Evolutionary conservation across 2,888 invertebrate species (phyloP).

Genomic region (Eilema sororculum): DNA sequence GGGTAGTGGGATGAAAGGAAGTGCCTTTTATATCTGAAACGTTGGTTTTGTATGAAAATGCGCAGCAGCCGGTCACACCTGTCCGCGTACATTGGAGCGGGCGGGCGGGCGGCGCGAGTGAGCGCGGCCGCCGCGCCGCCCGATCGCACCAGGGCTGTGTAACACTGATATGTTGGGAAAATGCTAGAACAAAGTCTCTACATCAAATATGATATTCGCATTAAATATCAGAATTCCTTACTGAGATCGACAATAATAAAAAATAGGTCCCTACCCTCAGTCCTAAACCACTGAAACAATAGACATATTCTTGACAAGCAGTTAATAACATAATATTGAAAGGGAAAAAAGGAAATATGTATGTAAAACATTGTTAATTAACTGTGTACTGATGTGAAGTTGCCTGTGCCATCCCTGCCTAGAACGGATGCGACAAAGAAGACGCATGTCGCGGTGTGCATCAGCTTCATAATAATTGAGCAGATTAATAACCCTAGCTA

Average conservation of each 20-base stretch:
- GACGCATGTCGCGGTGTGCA: constrained; percentile 72
- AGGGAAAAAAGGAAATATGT: neutral
- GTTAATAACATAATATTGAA: too few relatives aligned
- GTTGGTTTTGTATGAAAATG: constrained; percentile 86
- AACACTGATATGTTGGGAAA: constrained; percentile 6
- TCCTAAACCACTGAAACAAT: neutral
- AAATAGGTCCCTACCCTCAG: neutral
- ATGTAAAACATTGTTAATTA: neutral
- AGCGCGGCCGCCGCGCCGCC: constrained; percentile 46
- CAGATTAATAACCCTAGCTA: constrained; percentile 78
- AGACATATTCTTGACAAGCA: too few relatives aligned
- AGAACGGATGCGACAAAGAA: constrained; percentile 79
- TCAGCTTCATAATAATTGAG: constrained; percentile 83
- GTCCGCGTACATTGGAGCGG: constrained; percentile 75
- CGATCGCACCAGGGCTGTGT: constrained; percentile 59
- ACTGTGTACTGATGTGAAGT: neutral
- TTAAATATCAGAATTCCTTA: too few relatives aligned
- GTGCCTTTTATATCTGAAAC: constrained; percentile 87
- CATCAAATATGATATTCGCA: neutral
- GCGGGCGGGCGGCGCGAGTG: constrained; percentile 33
- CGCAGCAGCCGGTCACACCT: constrained; percentile 85
- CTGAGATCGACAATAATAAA: too few relatives aligned
- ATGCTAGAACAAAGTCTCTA: neutral
- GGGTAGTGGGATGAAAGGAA: constrained; percentile 87
- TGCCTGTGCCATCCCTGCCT: constrained; percentile 64